Percentiles rank a stretch among this genome's conserved stretches.
Conservation (phyloP, 2,797 vertebrate genomes). For the Esox masquinongy region DNA sequence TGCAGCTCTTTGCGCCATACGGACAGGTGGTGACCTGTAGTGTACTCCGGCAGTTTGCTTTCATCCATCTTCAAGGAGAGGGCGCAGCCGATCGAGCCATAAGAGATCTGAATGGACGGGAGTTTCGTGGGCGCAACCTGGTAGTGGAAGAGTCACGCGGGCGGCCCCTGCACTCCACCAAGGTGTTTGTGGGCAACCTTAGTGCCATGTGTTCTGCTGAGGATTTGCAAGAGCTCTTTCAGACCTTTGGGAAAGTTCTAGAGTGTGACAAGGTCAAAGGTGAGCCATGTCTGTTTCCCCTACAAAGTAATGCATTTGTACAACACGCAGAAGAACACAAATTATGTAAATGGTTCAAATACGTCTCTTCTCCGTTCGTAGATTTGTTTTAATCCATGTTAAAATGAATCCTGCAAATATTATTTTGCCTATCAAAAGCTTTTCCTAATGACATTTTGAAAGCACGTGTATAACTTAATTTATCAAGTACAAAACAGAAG, state of each 20-base stretch:
- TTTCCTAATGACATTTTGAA: background rate
- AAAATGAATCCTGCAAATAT: background rate
- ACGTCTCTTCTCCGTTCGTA: background rate
- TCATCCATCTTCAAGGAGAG: conserved; percentile 89
- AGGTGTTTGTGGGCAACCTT: conserved; percentile 98
- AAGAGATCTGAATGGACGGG: conserved; percentile 87
- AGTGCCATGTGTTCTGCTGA: conserved; percentile 92
- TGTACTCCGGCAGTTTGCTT: conserved; percentile 93
- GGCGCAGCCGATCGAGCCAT: conserved; percentile 89
- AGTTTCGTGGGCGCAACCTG: conserved; percentile 89
- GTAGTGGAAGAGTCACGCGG: conserved; percentile 94
- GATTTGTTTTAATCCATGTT: background rate
- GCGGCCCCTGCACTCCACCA: conserved; percentile 91
- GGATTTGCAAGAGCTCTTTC: conserved; percentile 93
- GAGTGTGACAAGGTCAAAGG: conserved; percentile 99
- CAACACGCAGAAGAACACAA: background rate
- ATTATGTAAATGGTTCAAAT: background rate
- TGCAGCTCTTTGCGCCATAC: conserved; percentile 86
- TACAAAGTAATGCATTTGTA: background rate
- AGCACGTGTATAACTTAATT: background rate
- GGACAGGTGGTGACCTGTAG: conserved; percentile 91
- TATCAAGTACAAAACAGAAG: background rate
- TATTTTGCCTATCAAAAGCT: background rate
- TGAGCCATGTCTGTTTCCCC: conserved; percentile 58
- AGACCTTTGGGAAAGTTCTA: conserved; percentile 93